phyloP scores from a whole-genome alignment of 2,797 vertebrate species.

The Toxotes lorentzi region DNA sequence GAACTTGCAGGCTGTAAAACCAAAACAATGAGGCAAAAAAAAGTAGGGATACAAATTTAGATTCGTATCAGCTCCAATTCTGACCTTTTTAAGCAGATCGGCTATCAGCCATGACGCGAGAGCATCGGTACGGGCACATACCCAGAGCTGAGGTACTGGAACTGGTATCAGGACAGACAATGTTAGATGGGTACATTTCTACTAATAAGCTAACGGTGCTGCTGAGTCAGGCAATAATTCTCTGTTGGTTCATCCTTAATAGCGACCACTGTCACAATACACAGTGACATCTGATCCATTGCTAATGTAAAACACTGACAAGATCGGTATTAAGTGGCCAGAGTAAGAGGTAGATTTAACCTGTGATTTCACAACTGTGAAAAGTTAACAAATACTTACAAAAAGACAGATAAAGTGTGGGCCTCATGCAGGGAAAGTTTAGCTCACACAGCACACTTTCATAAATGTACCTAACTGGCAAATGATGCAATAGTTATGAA shows the following conservation, averaged over 20 bases:
- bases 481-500: not conserved
- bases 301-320: not conserved
- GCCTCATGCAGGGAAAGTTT: not conserved
- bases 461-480: not conserved
- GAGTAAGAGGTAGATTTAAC: not conserved
- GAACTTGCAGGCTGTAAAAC: not conserved
- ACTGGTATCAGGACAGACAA: not conserved
- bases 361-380: not conserved
- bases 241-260: not conserved
- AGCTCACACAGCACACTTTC: not conserved
- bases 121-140: not conserved
- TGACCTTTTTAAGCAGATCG: not conserved
- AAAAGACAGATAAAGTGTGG: not conserved
- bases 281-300: not conserved
- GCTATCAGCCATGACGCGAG: not conserved
- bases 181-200: not conserved
- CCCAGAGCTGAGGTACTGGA: not conserved
- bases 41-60: not conserved
- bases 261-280: not conserved
- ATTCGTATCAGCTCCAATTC: not conserved
- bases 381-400: not conserved
- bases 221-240: not conserved
- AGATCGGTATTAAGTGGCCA: not conserved
- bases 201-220: not conserved
- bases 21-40: conserved; percentile 2